Evolutionary conservation across 2,797 vertebrate genomes (phyloP), one percentile per base, ranked within the genome.

Genomic region (Rallus crepitans): DNA sequence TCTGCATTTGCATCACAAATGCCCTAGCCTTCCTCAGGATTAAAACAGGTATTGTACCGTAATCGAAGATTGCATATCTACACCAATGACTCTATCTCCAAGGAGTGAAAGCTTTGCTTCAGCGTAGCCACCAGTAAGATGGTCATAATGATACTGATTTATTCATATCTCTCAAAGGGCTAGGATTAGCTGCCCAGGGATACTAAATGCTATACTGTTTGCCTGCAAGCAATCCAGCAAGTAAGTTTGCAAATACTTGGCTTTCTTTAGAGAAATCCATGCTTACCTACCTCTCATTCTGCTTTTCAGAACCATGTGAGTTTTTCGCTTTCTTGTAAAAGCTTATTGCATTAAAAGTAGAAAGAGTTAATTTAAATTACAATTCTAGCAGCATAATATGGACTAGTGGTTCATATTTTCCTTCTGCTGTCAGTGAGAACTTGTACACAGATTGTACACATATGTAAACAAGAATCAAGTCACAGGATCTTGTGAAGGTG

Each of bases 181-280:
- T 39, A 56, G 56, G 70, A 85, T 82, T 84, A 93, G 31, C 47
- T 92, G 25, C 35, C 57, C 27, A 52, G 47, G 19, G 25, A 30
- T 16, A 50, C n/a, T 39, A 52, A 77, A 52, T 37, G 27, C 39
- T 55, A 37, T 28, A 37, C 53, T 83, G 8, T 9, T 78, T 63
- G 27, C 12, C 35, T 45, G 21, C 21, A 39, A 90, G 48, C n/a
- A 75, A 63, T 61, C 6, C 57, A 84, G 61, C 70, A 82, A 84
- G 33, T 18, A 70, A 86, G 61, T 93, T 93, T 79, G 76, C 77
- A 96, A 96, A 93, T 82, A 79, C 17, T 69, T 91, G 53, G 73
- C 95, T 89, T 85, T 69, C 91, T 84, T 84, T 84, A 89, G 75
- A 93, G 87, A 94, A 97, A 90, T 84, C 45, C 68, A 33, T 52